Evolutionary conservation across 2,888 invertebrate genomes (phyloP).

Genomic region (Drosophila setosimentum): DNA sequence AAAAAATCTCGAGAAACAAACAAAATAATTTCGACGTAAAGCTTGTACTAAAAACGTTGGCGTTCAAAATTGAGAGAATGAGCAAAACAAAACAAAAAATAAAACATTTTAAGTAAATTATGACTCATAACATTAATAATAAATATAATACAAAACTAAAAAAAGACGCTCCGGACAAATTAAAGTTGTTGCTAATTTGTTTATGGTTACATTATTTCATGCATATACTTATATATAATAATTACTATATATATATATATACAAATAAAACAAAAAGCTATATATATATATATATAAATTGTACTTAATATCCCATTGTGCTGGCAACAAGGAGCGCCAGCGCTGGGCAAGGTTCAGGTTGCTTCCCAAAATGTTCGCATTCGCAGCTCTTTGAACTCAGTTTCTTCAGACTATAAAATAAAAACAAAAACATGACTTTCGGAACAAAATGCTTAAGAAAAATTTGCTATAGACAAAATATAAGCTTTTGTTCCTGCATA

Average conservation of each 20-base stretch:
- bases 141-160: constrained; percentile 56
- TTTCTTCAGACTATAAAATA: constrained; percentile 62
- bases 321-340: constrained; percentile 71
- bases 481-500: constrained; percentile 71
- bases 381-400: constrained; percentile 78
- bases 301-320: constrained; percentile 45
- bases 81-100: constrained; percentile 11
- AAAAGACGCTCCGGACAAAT: constrained; percentile 76
- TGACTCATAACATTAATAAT: constrained; percentile 60
- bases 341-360: constrained; percentile 53
- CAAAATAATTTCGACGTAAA: constrained; percentile 51
- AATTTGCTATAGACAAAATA: constrained; percentile 29
- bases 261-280: constrained; percentile 25
- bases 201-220: constrained; percentile 83
- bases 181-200: constrained; percentile 80
- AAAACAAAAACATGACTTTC: constrained; percentile 14
- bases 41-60: constrained; percentile 30
- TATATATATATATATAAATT: constrained; percentile 39
- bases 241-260: constrained; percentile 48
- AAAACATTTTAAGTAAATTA: constrained; percentile 59
- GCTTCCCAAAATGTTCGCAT: constrained; percentile 63
- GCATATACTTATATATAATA: constrained; percentile 63
- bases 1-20: constrained; percentile 57
- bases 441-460: constrained; percentile 28
- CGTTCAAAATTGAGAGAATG: constrained; percentile 15